Evolutionary conservation across 2,113 vertebrate species (phyloP).

Genomic region (Tachysurus vachellii): DNA sequence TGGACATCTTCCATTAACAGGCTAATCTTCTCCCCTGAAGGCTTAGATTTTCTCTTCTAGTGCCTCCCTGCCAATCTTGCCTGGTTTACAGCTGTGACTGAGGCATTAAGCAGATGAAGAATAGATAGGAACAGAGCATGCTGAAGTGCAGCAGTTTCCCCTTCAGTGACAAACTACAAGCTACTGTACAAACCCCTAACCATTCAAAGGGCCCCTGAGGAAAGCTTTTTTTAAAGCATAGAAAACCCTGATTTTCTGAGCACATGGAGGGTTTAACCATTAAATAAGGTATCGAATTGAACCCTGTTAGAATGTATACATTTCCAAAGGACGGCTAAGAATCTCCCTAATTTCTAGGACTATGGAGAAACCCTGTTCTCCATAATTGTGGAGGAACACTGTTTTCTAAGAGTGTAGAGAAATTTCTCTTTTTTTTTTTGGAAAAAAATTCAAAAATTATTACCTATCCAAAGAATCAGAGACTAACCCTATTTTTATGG

Average conservation of each 20-base stretch:
- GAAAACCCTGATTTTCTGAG: not conserved
- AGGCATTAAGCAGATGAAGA: slow-evolving; percentile 18
- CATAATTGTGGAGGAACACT: not conserved
- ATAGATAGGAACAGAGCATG: slow-evolving; percentile 16
- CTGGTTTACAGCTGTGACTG: slow-evolving; percentile 36
- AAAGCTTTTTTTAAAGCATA: not conserved
- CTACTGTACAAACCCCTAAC: not conserved
- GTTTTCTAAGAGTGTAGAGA: not conserved
- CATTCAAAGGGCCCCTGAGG: not conserved
- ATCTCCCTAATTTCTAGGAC: not conserved
- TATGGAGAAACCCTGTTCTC: not conserved
- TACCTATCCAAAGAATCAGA: not conserved
- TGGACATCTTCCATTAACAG: slow-evolving; percentile 47
- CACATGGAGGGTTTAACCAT: not conserved
- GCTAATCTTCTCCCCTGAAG: slow-evolving; percentile 37
- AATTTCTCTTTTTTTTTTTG: no score
- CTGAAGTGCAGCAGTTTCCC: not conserved
- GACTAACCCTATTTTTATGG: not conserved
- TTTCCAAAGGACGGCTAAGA: not conserved
- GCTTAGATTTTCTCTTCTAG: slow-evolving; percentile 33
- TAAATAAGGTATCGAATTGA: not conserved
- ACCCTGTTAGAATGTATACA: not conserved
- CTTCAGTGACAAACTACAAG: not conserved
- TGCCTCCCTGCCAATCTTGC: slow-evolving; percentile 12
- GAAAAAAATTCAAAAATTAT: not conserved